Evolutionary conservation across 2,888 invertebrate species (phyloP), one percentile per base, ranked within the genome.

Genomic region (Acheta domesticus): DNA sequence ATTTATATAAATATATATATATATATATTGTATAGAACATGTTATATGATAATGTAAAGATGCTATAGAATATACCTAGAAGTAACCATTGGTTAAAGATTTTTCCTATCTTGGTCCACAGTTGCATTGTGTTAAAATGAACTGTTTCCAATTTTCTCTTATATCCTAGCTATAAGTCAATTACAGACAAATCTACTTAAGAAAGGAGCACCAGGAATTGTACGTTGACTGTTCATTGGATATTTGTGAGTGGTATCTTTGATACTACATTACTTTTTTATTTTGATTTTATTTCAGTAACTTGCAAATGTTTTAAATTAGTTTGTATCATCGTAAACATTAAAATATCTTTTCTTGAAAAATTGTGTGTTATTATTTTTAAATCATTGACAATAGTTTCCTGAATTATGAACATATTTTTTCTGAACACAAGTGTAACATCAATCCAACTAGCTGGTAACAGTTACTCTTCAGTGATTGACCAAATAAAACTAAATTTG

Each of bases 121-220:
- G 12, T 62, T 62, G 62, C 62, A 78, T 49, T 74, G 48, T 73
- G 48, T 48, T 78, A 73, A 73, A 36, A 48, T 78, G 75, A 78
- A 21, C 48, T 48, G n/a, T 78, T 49, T 74, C 49, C 75, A 78
- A 49, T n/a, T 75, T 49, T 74, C 36, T 78, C 75, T 23, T 21
- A 74, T 79, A 74, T 79, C 79, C 79, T 79, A 79, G 77, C 79
- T 79, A 73, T 79, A 79, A 79, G 79, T 79, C 79, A 79, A 79
- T 79, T 79, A 79, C n/a, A 50, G 36, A 62, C n/a, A 19, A 62
- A 14, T 62, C 3, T 19, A 62, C 14, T 14, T 62, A 36, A 23
- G 74, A 48, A 74, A 73, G 62, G 75, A 79, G 79, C 48, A 50
- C 79, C 62, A 73, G 78, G 78, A 78, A 78, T 78, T 78, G 78